Base-by-base conservation (phyloP, 2,113 vertebrate species). In the Sorex araneus region DNA sequence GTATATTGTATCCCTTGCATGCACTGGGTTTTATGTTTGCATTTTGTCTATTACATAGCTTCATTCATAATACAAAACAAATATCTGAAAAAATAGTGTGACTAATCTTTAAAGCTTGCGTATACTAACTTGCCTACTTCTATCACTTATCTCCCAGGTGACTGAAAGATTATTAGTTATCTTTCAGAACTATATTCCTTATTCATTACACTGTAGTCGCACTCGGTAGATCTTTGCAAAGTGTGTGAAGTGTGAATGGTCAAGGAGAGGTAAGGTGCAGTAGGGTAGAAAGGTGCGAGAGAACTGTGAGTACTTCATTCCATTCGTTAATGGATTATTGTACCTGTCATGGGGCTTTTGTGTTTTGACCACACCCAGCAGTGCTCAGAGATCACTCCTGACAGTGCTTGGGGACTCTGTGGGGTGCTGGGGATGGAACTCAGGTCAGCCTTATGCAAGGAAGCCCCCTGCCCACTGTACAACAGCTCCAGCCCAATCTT, bases 241-340 rank as follows among this genome's bases (percentile, higher is more conserved):
- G 34, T 73, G 28, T 69, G 23, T 73, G 60, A 81, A 80, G 40
- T 84, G n/a, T 50, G 85, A 43, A 9, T 36, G 47, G 87, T 83
- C 83, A 77, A 95, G 93, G 92, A 95, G 84, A 95, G 88, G 92
- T 32, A 90, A 32, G 91, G 92, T 84, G 86, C 87, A 30, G 3
- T 30, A 85, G 92, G 64, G 25, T 34, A 77, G 36, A 4, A 80
- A 94, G 67, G 91, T 74, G n/a, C 89, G 92, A 36, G 87, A 84
- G 66, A 84, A 69, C 83, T 80, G 2, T 69, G 93, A 70, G 84
- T 86, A 70, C 36, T 95, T 94, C 76, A 27, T 45, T 89, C 82
- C 25, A 50, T 88, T 93, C 66, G 75, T 90, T 92, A 95, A 11
- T 80, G 71, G 88, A 57, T 81, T 93, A 93, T 32, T 90, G 19